Evolutionary conservation across 2,888 invertebrate species (phyloP).

Genomic region (Caenorhabditis panamensis): DNA sequence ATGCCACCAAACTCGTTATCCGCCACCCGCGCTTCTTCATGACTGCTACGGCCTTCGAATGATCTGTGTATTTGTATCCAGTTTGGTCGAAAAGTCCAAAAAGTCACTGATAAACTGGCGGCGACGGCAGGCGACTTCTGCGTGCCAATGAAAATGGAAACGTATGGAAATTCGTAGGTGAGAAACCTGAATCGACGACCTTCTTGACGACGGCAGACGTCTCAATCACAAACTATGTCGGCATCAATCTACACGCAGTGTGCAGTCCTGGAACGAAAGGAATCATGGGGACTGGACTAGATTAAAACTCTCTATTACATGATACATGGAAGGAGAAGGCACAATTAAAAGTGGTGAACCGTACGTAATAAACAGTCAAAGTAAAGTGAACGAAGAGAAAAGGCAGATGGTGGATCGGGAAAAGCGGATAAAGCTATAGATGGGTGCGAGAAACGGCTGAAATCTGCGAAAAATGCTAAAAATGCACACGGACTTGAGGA

Average conservation of each 20-base stretch:
- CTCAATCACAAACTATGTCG: slow-evolving; percentile 12
- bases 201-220: slow-evolving; percentile 3
- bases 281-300: not conserved
- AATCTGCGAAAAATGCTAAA: slow-evolving; percentile 37
- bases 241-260: slow-evolving; percentile 31
- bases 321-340: slow-evolving; percentile 32
- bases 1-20: slow-evolving; percentile 9
- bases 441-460: not conserved
- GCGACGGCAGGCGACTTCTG: not conserved
- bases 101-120: slow-evolving; percentile 24
- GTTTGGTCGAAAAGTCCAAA: slow-evolving; percentile 38
- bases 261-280: not conserved
- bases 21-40: not conserved
- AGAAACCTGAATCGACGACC: slow-evolving; percentile 29
- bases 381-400: slow-evolving; percentile 46
- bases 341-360: slow-evolving; percentile 32
- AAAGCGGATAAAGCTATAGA: slow-evolving; percentile 39
- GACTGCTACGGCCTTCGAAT: slow-evolving; percentile 1
- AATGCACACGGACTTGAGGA: slow-evolving; percentile 27
- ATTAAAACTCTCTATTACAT: slow-evolving; percentile 13
- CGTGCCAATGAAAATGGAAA: slow-evolving; percentile 11
- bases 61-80: slow-evolving; percentile 20
- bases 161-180: slow-evolving; percentile 29
- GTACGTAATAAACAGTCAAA: slow-evolving; percentile 44
- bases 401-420: slow-evolving; percentile 39